A percentile compares a stretch with the other conserved stretches of the same genome.
Evolutionary conservation across 2,113 vertebrate species (phyloP).

Genomic region (Festucalex cinctus): DNA sequence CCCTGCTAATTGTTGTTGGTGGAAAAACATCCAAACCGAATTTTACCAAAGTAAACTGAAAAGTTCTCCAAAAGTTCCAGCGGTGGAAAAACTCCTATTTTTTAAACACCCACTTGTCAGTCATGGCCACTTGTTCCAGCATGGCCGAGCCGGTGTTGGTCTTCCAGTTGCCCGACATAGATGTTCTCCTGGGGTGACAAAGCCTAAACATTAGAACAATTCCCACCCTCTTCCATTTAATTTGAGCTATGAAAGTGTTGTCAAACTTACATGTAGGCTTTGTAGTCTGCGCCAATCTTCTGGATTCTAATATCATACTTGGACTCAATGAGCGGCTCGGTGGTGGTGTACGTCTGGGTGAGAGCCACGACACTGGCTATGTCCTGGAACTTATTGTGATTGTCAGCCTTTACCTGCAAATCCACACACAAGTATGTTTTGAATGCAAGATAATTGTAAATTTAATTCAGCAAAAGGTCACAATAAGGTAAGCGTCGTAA

Average conservation of each 20-base stretch:
- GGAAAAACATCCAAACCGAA: too few relatives aligned
- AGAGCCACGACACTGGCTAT: conserved; percentile 97
- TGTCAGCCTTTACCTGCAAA: conserved; percentile 93
- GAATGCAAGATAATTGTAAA: not conserved
- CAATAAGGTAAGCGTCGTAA: not conserved
- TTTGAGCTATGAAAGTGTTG: not conserved
- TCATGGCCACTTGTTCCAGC: conserved; percentile 98
- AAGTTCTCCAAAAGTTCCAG: too few relatives aligned
- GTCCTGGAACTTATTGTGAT: conserved; percentile 98
- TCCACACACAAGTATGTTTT: not conserved
- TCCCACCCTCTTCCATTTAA: not conserved
- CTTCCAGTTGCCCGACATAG: conserved; percentile 99
- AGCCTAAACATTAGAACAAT: conserved; percentile 1
- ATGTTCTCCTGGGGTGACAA: conserved; percentile 85
- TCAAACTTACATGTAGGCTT: conserved; percentile 89
- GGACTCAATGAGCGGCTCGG: conserved; percentile 93
- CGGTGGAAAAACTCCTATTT: too few relatives aligned
- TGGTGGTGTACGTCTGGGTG: conserved; percentile 96
- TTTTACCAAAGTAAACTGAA: too few relatives aligned
- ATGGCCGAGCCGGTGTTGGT: conserved; percentile 96
- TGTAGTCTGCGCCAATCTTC: conserved; percentile 97
- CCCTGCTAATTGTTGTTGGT: too few relatives aligned
- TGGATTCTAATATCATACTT: conserved; percentile 98
- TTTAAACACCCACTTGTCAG: conserved; percentile 80
- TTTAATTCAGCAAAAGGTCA: not conserved